Percentiles rank a stretch among this genome's conserved stretches.
Evolutionary conservation across 2,113 vertebrate genomes (phyloP).

Genomic region (Willisornis vidua): DNA sequence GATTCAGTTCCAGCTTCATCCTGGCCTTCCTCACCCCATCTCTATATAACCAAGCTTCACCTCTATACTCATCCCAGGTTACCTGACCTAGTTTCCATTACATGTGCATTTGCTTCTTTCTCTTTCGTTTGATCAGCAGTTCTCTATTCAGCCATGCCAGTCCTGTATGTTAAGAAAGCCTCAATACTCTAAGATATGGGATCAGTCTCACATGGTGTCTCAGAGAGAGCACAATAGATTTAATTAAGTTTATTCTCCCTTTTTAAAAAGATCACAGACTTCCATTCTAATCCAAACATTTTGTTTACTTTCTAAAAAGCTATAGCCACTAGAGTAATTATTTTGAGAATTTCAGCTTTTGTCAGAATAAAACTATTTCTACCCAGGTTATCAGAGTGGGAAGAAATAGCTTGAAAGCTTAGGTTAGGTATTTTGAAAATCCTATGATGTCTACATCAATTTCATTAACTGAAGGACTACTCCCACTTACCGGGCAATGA

Average conservation of each 20-base stretch:
- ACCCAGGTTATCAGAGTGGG: background rate
- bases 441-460: background rate
- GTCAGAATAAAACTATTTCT: background rate
- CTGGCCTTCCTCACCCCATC: background rate
- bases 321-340: rapidly evolving
- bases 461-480: background rate
- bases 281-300: background rate
- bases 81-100: background rate
- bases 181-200: rapidly evolving
- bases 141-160: background rate
- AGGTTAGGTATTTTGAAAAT: background rate
- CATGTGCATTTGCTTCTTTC: background rate
- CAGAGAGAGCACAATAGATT: background rate
- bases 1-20: background rate
- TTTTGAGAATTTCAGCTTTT: background rate
- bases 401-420: background rate
- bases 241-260: background rate
- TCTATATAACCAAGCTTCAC: background rate
- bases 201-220: background rate
- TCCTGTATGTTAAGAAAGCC: background rate
- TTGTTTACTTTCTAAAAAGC: background rate
- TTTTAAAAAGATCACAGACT: background rate
- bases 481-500: background rate
- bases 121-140: background rate
- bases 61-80: background rate